Conservation (phyloP, 1,140 invertebrate genomes). For the Pentalonia nigronervosa region DNA sequence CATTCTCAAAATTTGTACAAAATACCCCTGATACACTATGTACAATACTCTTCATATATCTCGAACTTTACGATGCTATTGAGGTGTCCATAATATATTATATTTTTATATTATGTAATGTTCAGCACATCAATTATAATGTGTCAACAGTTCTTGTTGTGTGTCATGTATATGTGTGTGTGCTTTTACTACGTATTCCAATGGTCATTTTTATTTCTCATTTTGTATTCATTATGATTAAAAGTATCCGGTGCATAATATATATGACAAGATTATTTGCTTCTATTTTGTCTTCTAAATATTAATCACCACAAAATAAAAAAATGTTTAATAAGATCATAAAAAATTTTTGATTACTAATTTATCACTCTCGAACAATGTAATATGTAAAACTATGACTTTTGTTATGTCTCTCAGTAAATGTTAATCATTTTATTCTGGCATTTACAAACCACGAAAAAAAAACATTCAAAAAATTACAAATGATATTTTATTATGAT, state of each 20-base stretch:
- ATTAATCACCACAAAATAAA: background rate
- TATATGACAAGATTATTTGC: background rate
- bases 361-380: background rate
- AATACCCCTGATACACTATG: background rate
- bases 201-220: background rate
- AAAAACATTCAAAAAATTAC: background rate
- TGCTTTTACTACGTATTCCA: background rate
- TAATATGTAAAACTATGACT: background rate
- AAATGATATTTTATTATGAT: background rate
- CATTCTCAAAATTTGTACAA: background rate
- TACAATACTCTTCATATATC: background rate
- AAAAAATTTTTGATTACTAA: background rate
- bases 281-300: background rate
- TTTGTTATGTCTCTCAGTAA: background rate
- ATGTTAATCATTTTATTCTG: background rate
- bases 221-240: background rate
- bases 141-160: background rate
- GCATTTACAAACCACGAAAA: background rate
- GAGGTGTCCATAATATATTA: background rate
- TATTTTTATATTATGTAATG: background rate
- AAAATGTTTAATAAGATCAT: too few species aligned
- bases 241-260: background rate
- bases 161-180: background rate
- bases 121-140: background rate
- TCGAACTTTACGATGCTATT: background rate